Conservation (phyloP, 2,888 invertebrate genomes). For the Tetragonula carbonaria region DNA sequence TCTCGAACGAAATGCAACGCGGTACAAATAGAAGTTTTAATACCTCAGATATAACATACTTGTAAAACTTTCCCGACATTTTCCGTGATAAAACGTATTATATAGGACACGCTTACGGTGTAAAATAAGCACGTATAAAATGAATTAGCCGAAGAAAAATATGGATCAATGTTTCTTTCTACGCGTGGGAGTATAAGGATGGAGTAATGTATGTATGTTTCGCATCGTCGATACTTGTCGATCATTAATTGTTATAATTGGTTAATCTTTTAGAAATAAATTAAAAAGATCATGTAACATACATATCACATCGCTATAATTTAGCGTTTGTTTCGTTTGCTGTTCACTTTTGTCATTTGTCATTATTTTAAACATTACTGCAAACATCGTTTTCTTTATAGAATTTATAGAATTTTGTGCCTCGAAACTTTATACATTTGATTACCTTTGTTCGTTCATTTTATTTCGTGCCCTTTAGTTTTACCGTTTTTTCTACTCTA, state of each 20-base stretch:
- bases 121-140: conserved; percentile 17
- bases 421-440: background rate
- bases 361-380: background rate
- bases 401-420: background rate
- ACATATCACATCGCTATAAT: background rate
- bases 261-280: conserved; percentile 5
- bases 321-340: background rate
- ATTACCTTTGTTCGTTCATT: background rate
- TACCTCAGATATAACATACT: background rate
- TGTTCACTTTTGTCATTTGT: background rate
- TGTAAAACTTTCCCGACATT: background rate
- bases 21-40: conserved; percentile 15
- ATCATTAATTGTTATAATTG: conserved; percentile 20
- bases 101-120: background rate
- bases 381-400: background rate
- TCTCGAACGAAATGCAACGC: background rate
- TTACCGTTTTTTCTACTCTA: background rate
- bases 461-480: background rate
- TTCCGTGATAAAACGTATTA: conserved; percentile 3
- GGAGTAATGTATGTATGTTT: conserved; percentile 11
- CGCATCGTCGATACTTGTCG: conserved; percentile 17
- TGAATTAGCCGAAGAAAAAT: conserved; percentile 17
- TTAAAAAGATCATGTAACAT: background rate
- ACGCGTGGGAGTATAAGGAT: conserved; percentile 15
- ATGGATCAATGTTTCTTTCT: conserved; percentile 22